Evolutionary conservation across 2,888 invertebrate species (phyloP).

Genomic region (Troglohyphantes excavatus): DNA sequence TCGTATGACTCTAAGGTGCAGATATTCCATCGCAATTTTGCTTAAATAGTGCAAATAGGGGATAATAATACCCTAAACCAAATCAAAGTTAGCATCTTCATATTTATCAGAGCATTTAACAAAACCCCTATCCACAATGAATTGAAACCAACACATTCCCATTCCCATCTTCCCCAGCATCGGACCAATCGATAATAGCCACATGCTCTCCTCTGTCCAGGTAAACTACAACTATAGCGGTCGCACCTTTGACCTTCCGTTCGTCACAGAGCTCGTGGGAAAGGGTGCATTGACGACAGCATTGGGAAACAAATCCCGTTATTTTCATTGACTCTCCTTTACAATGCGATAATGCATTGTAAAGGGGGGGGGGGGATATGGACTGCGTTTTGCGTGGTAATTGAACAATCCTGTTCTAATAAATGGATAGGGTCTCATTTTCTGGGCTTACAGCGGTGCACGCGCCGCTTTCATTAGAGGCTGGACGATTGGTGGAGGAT

Average conservation of each 20-base stretch:
- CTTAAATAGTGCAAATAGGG: too few relatives aligned
- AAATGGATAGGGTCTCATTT: slow-evolving; percentile 2
- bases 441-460: neutral
- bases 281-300: slow-evolving; percentile 20
- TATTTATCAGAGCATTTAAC: neutral
- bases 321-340: slow-evolving; percentile 22
- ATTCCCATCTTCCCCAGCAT: neutral
- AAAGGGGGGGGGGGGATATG: neutral
- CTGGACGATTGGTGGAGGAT: neutral
- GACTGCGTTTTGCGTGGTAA: slow-evolving; percentile 25
- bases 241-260: slow-evolving; percentile 51
- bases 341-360: neutral
- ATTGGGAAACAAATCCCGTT: neutral
- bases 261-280: slow-evolving; percentile 51
- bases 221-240: slow-evolving; percentile 42
- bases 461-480: slow-evolving; percentile 38
- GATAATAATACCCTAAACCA: too few relatives aligned
- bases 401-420: slow-evolving; percentile 36
- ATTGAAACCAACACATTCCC: neutral
- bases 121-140: neutral
- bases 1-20: too few relatives aligned
- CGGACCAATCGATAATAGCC: slow-evolving; percentile 50
- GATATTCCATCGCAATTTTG: too few relatives aligned
- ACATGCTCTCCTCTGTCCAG: slow-evolving; percentile 31
- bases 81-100: too few relatives aligned